Conservation (phyloP, 2,888 invertebrate genomes). For the Gandaritis pyraliata region DNA sequence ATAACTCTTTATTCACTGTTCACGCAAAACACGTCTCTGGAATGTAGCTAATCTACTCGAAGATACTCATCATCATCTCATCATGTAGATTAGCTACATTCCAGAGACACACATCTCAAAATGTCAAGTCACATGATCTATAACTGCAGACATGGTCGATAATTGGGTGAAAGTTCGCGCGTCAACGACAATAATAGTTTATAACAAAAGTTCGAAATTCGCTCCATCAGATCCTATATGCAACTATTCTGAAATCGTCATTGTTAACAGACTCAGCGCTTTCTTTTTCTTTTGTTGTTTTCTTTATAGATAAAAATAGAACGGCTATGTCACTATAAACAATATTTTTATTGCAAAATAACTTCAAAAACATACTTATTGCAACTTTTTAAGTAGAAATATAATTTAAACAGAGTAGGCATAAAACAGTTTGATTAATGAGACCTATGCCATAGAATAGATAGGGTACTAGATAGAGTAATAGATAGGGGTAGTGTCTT, state of each 20-base stretch:
- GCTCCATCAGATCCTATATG: constrained; percentile 53
- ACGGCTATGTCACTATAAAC: constrained; percentile 1
- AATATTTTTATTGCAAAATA: too few relatives aligned
- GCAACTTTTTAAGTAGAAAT: too few relatives aligned
- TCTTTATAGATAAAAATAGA: constrained; percentile 16
- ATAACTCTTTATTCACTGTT: too few relatives aligned
- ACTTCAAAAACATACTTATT: too few relatives aligned
- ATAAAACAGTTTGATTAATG: too few relatives aligned
- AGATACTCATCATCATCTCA: too few relatives aligned
- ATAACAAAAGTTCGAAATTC: constrained; percentile 46
- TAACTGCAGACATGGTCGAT: background rate
- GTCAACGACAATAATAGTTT: constrained; percentile 18
- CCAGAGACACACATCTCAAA: background rate
- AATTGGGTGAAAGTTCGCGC: constrained; percentile 33
- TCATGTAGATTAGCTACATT: background rate
- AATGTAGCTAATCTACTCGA: too few relatives aligned
- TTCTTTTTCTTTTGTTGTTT: constrained; percentile 75
- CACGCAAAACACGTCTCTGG: too few relatives aligned
- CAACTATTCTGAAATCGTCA: constrained; percentile 61
- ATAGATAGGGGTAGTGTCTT: too few relatives aligned
- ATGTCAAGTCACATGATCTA: constrained; percentile 14
- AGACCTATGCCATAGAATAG: too few relatives aligned
- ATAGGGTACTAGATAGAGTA: too few relatives aligned
- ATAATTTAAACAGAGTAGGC: too few relatives aligned
- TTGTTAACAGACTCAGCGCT: constrained; percentile 72